phyloP scores from a whole-genome alignment of 2,888 invertebrate genomes.

The Drosophila nigricruria region DNA sequence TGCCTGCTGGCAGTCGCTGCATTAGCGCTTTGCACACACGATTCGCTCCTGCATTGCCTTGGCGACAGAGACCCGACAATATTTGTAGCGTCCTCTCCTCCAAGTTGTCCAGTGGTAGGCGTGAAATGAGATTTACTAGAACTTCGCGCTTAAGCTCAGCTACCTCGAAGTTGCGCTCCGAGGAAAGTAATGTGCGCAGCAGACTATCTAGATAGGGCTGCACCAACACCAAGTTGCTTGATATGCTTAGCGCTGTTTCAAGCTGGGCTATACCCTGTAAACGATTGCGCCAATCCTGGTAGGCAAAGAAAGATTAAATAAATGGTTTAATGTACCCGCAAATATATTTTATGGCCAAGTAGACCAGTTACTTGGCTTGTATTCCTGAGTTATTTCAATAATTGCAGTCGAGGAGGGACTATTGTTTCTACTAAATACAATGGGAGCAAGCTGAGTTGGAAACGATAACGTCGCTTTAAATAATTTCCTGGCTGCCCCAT shows the following conservation, averaged over 20 bases:
- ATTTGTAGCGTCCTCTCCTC: slow-evolving; percentile 84
- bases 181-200: slow-evolving; percentile 88
- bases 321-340: slow-evolving; percentile 1
- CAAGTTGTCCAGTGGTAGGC: slow-evolving; percentile 85
- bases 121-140: slow-evolving; percentile 84
- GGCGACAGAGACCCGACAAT: slow-evolving; percentile 84
- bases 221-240: slow-evolving; percentile 86
- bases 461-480: slow-evolving; percentile 47
- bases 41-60: slow-evolving; percentile 85
- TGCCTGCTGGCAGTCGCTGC: slow-evolving; percentile 85
- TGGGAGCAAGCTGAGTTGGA: slow-evolving; percentile 21
- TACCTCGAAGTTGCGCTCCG: slow-evolving; percentile 87
- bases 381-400: slow-evolving; percentile 39
- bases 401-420: slow-evolving; percentile 31
- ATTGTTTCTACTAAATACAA: slow-evolving; percentile 25
- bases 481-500: slow-evolving; percentile 45
- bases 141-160: slow-evolving; percentile 84
- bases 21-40: slow-evolving; percentile 85
- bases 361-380: background rate
- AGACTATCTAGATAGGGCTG: slow-evolving; percentile 88
- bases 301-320: slow-evolving; percentile 11
- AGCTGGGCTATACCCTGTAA: slow-evolving; percentile 82
- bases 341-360: slow-evolving; percentile 43
- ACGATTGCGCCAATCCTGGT: slow-evolving; percentile 84
- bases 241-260: slow-evolving; percentile 86